A percentile compares a stretch with the other conserved stretches of the same genome.
phyloP scores from a whole-genome alignment of 2,113 vertebrate genomes.

The Cheilinus undulatus region DNA sequence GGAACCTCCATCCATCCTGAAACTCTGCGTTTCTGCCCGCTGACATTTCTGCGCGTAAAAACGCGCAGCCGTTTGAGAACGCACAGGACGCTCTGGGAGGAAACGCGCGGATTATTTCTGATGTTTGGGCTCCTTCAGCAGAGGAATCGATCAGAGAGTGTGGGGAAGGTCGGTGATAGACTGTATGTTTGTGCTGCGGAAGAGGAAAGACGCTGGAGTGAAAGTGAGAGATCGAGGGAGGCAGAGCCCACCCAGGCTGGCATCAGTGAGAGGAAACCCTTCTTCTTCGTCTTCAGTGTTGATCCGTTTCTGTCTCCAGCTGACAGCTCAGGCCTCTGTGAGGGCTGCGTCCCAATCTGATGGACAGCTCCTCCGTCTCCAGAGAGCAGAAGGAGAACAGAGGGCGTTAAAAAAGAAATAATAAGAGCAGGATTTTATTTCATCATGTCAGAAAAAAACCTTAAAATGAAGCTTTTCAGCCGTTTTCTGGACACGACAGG shows the following conservation, averaged over 20 bases:
- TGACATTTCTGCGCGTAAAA: no score
- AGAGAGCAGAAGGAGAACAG: no score
- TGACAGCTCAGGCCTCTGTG: constrained; percentile 20
- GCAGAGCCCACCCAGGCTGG: constrained; percentile 19
- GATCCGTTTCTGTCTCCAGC: constrained; percentile 17
- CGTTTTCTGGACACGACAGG: no score
- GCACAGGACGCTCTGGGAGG: no score
- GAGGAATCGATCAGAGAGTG: not conserved
- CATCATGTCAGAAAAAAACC: no score
- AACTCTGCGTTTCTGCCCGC: not conserved
- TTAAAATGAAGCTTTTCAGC: no score
- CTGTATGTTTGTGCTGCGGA: constrained; percentile 16
- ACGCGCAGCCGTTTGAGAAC: no score
- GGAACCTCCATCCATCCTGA: not conserved
- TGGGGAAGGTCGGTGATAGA: not conserved
- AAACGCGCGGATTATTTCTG: constrained; percentile 6
- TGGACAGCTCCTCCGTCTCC: constrained; percentile 45
- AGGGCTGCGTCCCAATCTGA: constrained; percentile 37
- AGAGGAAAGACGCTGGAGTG: constrained; percentile 1
- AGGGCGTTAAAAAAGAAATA: no score
- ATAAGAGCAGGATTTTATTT: no score
- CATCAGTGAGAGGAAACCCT: constrained; percentile 34
- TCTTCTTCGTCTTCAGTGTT: constrained; percentile 34
- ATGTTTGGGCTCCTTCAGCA: not conserved
- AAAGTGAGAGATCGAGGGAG: constrained; percentile 11